These are phyloP conservation scores for Poeciliopsis turneri DNA, from an alignment of 2,797 vertebrate genomes.

Conservation along the genomic window DNA sequence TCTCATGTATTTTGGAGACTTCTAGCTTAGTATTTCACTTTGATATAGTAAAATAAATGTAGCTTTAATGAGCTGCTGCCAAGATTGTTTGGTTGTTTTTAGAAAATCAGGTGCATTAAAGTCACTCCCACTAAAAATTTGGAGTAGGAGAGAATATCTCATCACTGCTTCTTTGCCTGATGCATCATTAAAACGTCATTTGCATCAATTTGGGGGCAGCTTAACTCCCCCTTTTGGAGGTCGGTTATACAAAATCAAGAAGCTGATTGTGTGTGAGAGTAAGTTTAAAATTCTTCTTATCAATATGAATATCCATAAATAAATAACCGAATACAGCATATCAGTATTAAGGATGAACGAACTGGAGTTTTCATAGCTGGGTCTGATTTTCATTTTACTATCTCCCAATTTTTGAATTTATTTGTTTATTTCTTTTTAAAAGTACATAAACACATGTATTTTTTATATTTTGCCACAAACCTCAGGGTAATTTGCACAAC, in stretches of 20 bases:
- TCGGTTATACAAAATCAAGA: slow-evolving; percentile 11
- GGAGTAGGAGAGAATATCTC: slow-evolving; percentile 33
- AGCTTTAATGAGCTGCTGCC: slow-evolving; percentile 27
- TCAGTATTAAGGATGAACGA: background rate
- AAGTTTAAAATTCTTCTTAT: slow-evolving; percentile 6
- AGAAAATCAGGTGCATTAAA: slow-evolving; percentile 27
- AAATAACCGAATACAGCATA: background rate
- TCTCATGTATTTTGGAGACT: slow-evolving; percentile 53
- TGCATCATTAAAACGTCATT: slow-evolving; percentile 44
- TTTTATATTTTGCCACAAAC: background rate
- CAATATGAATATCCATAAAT: too few relatives aligned
- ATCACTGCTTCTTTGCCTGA: slow-evolving; percentile 50
- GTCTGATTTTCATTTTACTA: background rate
- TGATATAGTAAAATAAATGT: slow-evolving; percentile 46
- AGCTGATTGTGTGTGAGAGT: slow-evolving; percentile 12
- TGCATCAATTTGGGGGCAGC: slow-evolving; percentile 6
- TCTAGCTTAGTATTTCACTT: slow-evolving; percentile 45
- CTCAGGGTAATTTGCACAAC: background rate
- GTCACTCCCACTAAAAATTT: slow-evolving; percentile 14
- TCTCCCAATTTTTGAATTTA: background rate
- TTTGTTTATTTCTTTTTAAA: background rate
- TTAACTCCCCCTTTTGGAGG: slow-evolving; percentile 14
- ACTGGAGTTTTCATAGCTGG: background rate
- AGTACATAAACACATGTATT: background rate
- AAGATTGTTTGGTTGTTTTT: slow-evolving; percentile 31